Percentiles rank a stretch among this genome's conserved stretches.
These are phyloP conservation scores for Octodonta nipae DNA, from an alignment of 2,888 invertebrate genomes.

Conservation along the genomic window DNA sequence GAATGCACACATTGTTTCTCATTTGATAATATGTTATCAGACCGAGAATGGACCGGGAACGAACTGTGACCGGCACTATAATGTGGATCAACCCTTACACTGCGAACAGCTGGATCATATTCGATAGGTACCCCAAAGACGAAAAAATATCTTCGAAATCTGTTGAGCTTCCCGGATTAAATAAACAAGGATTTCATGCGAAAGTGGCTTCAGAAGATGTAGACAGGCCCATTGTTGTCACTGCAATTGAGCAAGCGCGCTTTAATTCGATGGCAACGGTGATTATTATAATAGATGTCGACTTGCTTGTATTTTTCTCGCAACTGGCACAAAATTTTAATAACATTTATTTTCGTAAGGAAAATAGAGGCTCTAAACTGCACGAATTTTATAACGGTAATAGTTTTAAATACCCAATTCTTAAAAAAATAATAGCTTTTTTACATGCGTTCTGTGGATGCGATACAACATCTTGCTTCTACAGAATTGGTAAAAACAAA, in stretches of 20 bases:
- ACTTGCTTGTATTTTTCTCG: slow-evolving; percentile 3
- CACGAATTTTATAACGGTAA: neutral
- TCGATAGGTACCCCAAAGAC: slow-evolving; percentile 3
- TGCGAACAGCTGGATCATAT: neutral
- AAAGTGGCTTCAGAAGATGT: neutral
- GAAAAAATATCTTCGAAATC: neutral
- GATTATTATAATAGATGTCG: neutral
- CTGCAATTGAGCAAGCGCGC: neutral
- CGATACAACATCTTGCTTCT: slow-evolving; percentile 2
- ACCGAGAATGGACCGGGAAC: too few species aligned
- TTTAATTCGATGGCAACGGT: neutral
- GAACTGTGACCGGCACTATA: too few species aligned
- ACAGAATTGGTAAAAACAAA: slow-evolving; percentile 2
- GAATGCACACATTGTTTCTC: too few species aligned
- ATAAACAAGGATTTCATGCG: neutral
- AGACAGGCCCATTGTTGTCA: neutral
- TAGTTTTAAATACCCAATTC: slow-evolving; percentile 2
- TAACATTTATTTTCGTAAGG: slow-evolving; percentile 1
- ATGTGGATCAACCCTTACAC: too few species aligned
- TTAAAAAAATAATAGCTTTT: slow-evolving; percentile 3
- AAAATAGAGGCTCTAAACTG: too few species aligned
- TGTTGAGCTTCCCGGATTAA: neutral
- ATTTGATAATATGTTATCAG: too few species aligned
- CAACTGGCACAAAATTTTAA: slow-evolving; percentile 3
- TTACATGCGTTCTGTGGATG: slow-evolving; percentile 2